Percentiles rank a stretch among this genome's conserved stretches.
These are phyloP conservation scores for Epistrophe eligans DNA, from an alignment of 2,888 invertebrate genomes.

Conservation along the genomic window DNA sequence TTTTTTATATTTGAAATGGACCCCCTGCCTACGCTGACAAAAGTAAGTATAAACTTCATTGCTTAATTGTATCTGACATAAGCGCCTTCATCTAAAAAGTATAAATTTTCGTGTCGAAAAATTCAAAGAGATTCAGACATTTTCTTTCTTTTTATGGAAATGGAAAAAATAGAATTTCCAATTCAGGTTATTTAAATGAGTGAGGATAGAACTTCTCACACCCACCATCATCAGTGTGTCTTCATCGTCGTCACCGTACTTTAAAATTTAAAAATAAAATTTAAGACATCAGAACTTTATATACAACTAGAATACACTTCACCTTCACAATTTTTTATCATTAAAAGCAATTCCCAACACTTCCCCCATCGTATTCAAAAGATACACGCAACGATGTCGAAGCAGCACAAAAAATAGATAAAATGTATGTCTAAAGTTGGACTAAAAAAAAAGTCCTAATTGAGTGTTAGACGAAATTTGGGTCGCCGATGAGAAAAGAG, in stretches of 20 bases:
- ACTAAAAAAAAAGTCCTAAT: slow-evolving; percentile 56
- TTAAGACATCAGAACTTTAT: neutral
- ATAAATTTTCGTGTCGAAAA: neutral
- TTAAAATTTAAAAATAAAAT: slow-evolving; percentile 38
- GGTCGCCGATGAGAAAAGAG: slow-evolving; percentile 64
- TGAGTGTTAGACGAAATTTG: slow-evolving; percentile 71
- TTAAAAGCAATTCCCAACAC: slow-evolving; percentile 22
- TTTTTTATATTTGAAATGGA: slow-evolving; percentile 30
- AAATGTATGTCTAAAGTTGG: slow-evolving; percentile 50
- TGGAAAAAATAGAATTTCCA: slow-evolving; percentile 29
- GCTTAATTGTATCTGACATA: slow-evolving; percentile 70
- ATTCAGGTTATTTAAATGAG: slow-evolving; percentile 60
- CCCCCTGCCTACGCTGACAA: slow-evolving; percentile 52
- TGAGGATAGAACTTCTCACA: slow-evolving; percentile 58
- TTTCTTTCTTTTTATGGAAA: slow-evolving; percentile 21
- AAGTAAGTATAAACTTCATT: slow-evolving; percentile 59
- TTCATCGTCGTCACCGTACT: slow-evolving; percentile 22
- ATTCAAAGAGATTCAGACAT: slow-evolving; percentile 3
- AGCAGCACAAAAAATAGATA: neutral
- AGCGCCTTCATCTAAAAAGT: slow-evolving; percentile 61
- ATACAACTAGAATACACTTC: slow-evolving; percentile 2
- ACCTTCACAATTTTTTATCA: slow-evolving; percentile 48
- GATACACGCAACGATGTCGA: neutral
- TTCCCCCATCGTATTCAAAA: slow-evolving; percentile 13
- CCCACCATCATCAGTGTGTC: slow-evolving; percentile 26